phyloP scores from a whole-genome alignment of 35 echinoderm and acorn worm genomes.

The Heliocidaris erythrogramma region DNA sequence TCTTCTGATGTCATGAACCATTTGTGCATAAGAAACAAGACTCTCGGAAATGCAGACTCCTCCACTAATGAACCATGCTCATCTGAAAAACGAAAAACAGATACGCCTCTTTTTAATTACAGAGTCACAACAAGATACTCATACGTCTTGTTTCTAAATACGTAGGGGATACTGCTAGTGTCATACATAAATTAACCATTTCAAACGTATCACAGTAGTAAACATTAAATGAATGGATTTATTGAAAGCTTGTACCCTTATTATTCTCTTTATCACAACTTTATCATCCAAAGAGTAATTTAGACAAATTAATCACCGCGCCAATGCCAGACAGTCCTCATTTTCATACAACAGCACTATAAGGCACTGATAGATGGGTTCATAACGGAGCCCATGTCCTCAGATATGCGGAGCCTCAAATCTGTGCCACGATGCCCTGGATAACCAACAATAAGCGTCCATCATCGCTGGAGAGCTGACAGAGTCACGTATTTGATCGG shows the following conservation, averaged over 20 bases:
- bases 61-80: slow-evolving; percentile 87
- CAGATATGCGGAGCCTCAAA: neutral
- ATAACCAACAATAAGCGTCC: neutral
- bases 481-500: neutral
- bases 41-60: slow-evolving; percentile 85
- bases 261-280: neutral
- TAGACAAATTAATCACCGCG: neutral
- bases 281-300: neutral
- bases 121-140: neutral
- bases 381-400: neutral
- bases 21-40: slow-evolving; percentile 97
- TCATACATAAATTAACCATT: too few relatives aligned
- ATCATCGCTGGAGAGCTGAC: neutral
- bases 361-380: neutral
- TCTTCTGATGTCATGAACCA: slow-evolving; percentile 98
- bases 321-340: neutral
- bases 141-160: too few relatives aligned
- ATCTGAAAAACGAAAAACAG: slow-evolving; percentile 79
- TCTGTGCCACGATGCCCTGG: neutral
- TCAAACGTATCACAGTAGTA: too few relatives aligned
- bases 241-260: neutral
- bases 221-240: too few relatives aligned
- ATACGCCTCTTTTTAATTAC: neutral
- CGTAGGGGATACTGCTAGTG: too few relatives aligned
- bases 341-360: neutral